Conservation (phyloP, 2,888 invertebrate species). For the Cephus nigrinus region DNA sequence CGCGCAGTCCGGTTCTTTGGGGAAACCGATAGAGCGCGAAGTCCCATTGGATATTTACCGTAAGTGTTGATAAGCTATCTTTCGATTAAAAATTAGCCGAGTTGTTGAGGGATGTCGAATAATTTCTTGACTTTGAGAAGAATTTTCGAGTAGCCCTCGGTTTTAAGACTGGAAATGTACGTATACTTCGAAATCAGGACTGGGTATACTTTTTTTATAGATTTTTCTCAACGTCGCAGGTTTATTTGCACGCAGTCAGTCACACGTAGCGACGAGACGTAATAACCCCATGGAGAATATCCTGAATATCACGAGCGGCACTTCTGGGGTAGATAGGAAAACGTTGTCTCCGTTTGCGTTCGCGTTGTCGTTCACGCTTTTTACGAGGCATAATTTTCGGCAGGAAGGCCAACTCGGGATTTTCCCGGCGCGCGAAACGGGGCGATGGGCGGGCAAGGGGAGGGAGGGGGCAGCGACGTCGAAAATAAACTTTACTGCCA, state of each 20-base stretch:
- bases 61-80: slow-evolving; percentile 54
- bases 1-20: slow-evolving; percentile 79
- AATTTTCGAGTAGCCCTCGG: no score
- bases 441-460: background rate
- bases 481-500: slow-evolving; percentile 32
- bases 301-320: no score
- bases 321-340: no score
- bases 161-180: no score
- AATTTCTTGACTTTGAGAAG: no score
- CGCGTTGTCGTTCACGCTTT: slow-evolving; percentile 25
- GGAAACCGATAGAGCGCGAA: slow-evolving; percentile 77
- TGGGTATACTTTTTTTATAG: background rate
- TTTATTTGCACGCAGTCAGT: background rate
- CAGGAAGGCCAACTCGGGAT: slow-evolving; percentile 21
- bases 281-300: no score
- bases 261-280: background rate
- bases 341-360: no score
- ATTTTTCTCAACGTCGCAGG: background rate
- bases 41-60: slow-evolving; percentile 81
- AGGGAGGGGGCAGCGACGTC: slow-evolving; percentile 15
- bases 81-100: background rate
- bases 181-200: background rate
- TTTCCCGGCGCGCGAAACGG: slow-evolving; percentile 12
- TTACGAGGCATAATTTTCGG: slow-evolving; percentile 29
- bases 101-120: no score